Percentiles rank a stretch among this genome's conserved stretches.
phyloP scores from a whole-genome alignment of 2,888 invertebrate species.

The Sarcophaga variegata region DNA sequence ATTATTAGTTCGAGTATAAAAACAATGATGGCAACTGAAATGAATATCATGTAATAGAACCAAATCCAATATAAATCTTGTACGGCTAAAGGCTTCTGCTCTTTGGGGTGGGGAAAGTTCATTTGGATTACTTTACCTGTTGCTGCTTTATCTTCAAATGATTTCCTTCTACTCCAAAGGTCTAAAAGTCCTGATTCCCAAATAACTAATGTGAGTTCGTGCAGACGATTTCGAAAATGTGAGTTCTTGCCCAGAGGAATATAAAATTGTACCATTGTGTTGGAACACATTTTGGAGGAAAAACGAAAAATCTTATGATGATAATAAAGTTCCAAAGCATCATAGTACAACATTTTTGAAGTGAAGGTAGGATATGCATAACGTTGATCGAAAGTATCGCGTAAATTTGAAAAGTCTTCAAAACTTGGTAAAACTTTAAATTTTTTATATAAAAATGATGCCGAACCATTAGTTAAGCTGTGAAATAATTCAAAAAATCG shows the following conservation, averaged over 20 bases:
- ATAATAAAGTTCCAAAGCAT: constrained; percentile 21
- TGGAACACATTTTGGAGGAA: constrained; percentile 51
- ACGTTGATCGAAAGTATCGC: constrained; percentile 46
- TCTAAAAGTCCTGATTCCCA: constrained; percentile 53
- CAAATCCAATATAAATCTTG: constrained; percentile 62
- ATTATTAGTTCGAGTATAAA: constrained; percentile 48
- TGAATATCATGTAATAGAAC: constrained; percentile 25
- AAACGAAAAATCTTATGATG: constrained; percentile 31
- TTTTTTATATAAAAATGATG: constrained; percentile 17
- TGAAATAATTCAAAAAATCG: constrained; percentile 13
- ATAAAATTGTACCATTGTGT: constrained; percentile 40
- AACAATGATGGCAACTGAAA: constrained; percentile 5
- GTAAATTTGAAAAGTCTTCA: constrained; percentile 6
- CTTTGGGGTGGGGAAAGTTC: constrained; percentile 14
- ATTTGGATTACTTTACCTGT: constrained; percentile 27
- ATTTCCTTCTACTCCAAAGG: constrained; percentile 48
- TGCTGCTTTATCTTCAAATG: constrained; percentile 43
- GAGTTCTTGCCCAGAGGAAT: constrained; percentile 57
- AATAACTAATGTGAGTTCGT: constrained; percentile 34
- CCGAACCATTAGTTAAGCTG: constrained; percentile 7
- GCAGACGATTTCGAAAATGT: constrained; percentile 28
- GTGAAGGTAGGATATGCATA: constrained; percentile 43
- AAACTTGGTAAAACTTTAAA: constrained; percentile 11
- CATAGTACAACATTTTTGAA: constrained; percentile 45
- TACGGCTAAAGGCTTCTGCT: not conserved